phyloP scores from a whole-genome alignment of 1,140 invertebrate genomes.

The Diachasma alloeum region DNA sequence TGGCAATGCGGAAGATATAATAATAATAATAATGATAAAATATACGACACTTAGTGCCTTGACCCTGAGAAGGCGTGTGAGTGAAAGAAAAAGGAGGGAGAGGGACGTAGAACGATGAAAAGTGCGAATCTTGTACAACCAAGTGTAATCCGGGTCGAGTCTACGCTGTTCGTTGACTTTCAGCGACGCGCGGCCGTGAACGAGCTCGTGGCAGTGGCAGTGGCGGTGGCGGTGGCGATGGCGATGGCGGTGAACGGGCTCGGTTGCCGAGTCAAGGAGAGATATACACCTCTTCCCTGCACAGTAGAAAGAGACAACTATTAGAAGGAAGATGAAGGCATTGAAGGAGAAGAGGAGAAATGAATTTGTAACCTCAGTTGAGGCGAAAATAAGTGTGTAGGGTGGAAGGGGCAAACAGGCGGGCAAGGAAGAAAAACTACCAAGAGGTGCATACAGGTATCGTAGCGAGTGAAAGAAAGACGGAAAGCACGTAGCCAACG shows the following conservation, averaged over 20 bases:
- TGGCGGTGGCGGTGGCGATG: conserved; percentile 42
- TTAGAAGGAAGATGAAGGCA: neutral
- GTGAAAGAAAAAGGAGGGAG: conserved; percentile 30
- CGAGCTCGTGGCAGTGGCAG: conserved; percentile 38
- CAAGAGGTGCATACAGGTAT: conserved; percentile 26
- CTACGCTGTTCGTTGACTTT: conserved; percentile 56
- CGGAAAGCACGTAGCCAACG: conserved; percentile 57
- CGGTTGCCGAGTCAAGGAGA: conserved; percentile 33
- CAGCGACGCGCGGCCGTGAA: conserved; percentile 39
- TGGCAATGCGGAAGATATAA: conserved; percentile 3
- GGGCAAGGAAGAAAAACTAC: conserved; percentile 37
- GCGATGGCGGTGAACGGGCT: conserved; percentile 34
- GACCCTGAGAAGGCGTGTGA: conserved; percentile 45
- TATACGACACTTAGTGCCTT: conserved; percentile 50
- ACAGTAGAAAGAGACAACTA: neutral
- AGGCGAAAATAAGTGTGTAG: neutral
- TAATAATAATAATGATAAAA: too few relatives aligned
- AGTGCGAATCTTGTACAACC: conserved; percentile 41
- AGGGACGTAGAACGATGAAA: conserved; percentile 48
- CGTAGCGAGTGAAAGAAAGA: conserved; percentile 53
- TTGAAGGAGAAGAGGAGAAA: conserved; percentile 31
- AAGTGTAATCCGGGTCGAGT: conserved; percentile 52
- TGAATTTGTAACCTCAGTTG: conserved; percentile 24
- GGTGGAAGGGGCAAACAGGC: conserved; percentile 44
- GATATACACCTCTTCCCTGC: conserved; percentile 18